These are phyloP conservation scores for Nudaria mundana DNA, from an alignment of 2,888 invertebrate genomes.

Conservation along the genomic window DNA sequence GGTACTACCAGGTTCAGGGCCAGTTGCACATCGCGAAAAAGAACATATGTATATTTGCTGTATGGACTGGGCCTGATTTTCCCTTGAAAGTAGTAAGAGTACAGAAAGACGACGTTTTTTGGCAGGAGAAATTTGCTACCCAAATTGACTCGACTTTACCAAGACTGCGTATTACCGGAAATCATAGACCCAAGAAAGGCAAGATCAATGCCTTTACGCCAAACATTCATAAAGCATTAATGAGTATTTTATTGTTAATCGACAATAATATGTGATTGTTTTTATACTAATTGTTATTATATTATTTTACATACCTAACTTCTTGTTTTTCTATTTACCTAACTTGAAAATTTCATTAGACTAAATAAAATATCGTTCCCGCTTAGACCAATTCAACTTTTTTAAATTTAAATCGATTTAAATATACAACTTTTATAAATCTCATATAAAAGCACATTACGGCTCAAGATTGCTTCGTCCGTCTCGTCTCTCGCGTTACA, in stretches of 20 bases:
- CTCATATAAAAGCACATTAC: neutral
- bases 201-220: neutral
- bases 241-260: neutral
- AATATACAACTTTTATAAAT: too few relatives aligned
- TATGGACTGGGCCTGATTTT: slow-evolving; percentile 1
- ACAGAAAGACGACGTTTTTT: neutral
- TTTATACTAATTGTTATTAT: neutral
- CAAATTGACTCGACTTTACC: neutral
- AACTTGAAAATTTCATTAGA: neutral
- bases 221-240: neutral
- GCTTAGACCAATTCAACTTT: too few relatives aligned
- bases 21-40: slow-evolving; percentile 5
- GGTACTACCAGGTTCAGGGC: slow-evolving; percentile 6
- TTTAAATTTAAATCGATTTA: too few relatives aligned
- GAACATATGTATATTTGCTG: slow-evolving; percentile 3
- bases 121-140: neutral
- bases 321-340: neutral
- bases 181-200: neutral
- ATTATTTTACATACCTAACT: neutral
- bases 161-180: neutral
- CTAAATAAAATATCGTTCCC: too few relatives aligned
- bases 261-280: neutral
- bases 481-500: too few relatives aligned
- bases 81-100: slow-evolving; percentile 1
- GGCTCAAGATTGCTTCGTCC: too few relatives aligned